These are phyloP conservation scores for Cirrhinus mrigala DNA, from an alignment of 2,797 vertebrate species.

Conservation along the genomic window DNA sequence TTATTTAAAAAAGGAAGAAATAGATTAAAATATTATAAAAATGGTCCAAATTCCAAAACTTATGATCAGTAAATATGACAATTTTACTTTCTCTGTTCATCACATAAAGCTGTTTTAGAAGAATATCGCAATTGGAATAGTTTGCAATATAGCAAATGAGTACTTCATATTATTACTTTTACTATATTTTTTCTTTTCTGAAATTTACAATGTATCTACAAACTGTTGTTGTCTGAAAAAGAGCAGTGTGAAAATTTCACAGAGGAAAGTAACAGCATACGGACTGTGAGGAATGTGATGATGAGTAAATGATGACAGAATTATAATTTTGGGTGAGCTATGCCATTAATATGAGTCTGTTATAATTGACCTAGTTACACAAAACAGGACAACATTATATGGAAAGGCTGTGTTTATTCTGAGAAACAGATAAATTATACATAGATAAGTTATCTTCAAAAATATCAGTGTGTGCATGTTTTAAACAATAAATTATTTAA, in stretches of 20 bases:
- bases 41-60: background rate
- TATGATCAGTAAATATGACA: background rate
- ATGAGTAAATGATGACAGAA: background rate
- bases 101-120: background rate
- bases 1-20: background rate
- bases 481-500: slow-evolving; percentile 83
- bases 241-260: background rate
- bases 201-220: background rate
- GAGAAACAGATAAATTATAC: slow-evolving; percentile 66
- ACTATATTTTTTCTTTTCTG: background rate
- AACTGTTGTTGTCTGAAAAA: background rate
- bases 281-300: background rate
- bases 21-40: background rate
- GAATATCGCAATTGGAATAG: too few species aligned
- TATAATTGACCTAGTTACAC: background rate
- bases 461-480: slow-evolving; percentile 76
- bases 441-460: slow-evolving; percentile 73
- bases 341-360: background rate
- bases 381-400: background rate
- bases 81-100: background rate
- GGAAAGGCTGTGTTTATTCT: slow-evolving; percentile 64
- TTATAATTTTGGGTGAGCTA: background rate
- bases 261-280: background rate
- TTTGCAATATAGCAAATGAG: background rate
- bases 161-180: background rate